Evolutionary conservation across 2,797 vertebrate genomes (phyloP), one percentile per base, ranked within the genome.

Genomic region (Lepus townsendii): DNA sequence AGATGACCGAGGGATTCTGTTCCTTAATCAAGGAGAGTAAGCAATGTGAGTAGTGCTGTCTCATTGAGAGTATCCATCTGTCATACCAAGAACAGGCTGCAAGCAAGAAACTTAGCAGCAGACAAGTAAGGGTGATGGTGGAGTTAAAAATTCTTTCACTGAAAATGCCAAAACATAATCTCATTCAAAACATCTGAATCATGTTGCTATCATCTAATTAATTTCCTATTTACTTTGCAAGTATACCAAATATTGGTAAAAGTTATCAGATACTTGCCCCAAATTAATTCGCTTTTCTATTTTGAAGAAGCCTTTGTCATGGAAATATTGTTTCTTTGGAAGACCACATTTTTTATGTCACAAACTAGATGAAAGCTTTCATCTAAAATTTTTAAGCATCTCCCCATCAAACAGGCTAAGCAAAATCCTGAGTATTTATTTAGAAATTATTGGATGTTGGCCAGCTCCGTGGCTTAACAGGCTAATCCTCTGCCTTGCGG

Each of bases 401-500:
- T 73, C 5, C 68, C 38, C 68, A 66, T 52, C 63, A 50, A 63
- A 57, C 47, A 30, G n/a, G 47, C 54, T 71, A 71, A 83, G 12
- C 11, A 69, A 50, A 94, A 77, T 38, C 32, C 47, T 83, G 63
- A 60, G 7, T 54, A 30, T 54, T 63, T 88, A 69, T 83, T 82
- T 35, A 75, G 52, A 72, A 88, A 88, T 27, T 5, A 62, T 3
- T 52, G 62, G 22, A 42, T 54, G 3, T 20, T 22, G 52, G 11
- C 52, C 10, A 2, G 52, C 16, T 1, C 11, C 52, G 52, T 12
- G 52, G 52, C 52, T 17, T 12, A 54, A 17, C 10, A 54, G 52
- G 11, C 16, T 12, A 54, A 54, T 2, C 16, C 52, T 17, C 16
- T 17, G 16, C 52, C 52, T 54, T 54, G 52, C 38, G 38, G 38